Evolutionary conservation across 2,888 invertebrate species (phyloP), one percentile per base, ranked within the genome.

Genomic region (Cecidostiba fungosa): DNA sequence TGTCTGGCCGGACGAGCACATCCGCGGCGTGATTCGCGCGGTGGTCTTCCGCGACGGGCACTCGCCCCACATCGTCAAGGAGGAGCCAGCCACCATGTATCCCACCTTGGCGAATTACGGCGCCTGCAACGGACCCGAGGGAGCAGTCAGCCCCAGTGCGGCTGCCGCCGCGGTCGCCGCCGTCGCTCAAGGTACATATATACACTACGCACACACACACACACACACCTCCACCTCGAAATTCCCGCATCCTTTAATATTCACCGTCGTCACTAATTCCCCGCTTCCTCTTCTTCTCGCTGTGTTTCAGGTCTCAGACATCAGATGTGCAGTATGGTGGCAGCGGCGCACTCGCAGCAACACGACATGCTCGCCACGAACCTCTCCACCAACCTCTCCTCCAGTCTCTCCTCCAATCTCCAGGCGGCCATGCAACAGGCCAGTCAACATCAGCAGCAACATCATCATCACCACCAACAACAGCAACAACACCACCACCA

Each of bases 1-100:
- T 87, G 97, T 98, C 87, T 98, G 98, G 98, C 98, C 98, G 14
- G 98, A 98, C 94, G 98, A 98, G 93, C 98, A 98, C 94, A 98
- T 98, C 93, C 96, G 97, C 92, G 97, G 97, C 87, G 98, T 98
- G 82, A 98, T 98, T 91, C 96, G 98, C 91, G 97, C 98, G 85
- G 98, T 98, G 81, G 98, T 98, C 86, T 98, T 98, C 95, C 95
- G 98, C 90, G 98, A 98, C 94, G 96, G 97, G 19, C 95, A 95
- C 92, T 94, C 95, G 76, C 93, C 94, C 74, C 95, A 95, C 87
- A 92, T 93, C 81, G 91, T 92, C 87, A 93, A 93, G 89, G 93
- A 93, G 88, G 93, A 93, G 87, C 92, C 92, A 82, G 90, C 92
- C 86, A 89, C 92, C 87, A 92, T 93, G 91, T 93, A 93, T 88